Percentiles rank a stretch among this genome's conserved stretches.
These are phyloP conservation scores for Oceanodroma leucorhoa DNA, from an alignment of 2,797 vertebrate species.

Conservation along the genomic window DNA sequence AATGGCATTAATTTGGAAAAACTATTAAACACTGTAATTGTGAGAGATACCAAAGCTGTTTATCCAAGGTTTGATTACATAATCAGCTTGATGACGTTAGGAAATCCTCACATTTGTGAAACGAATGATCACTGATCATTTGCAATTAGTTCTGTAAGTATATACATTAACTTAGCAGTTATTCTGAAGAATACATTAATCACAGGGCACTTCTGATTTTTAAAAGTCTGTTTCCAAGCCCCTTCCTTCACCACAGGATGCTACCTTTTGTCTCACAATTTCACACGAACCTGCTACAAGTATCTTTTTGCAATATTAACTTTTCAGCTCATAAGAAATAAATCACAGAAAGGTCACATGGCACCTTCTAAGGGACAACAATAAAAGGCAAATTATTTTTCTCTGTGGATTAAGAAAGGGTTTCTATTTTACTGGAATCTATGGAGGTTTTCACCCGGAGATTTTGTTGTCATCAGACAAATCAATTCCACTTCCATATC, in stretches of 20 bases:
- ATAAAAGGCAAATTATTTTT: constrained; percentile 2
- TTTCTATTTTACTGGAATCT: background rate
- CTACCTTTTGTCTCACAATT: background rate
- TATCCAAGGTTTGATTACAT: constrained; percentile 50
- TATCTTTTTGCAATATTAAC: background rate
- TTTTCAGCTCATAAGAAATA: background rate
- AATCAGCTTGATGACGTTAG: constrained; percentile 40
- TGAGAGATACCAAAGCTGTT: constrained; percentile 48
- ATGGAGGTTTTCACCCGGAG: background rate
- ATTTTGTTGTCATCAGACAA: constrained; percentile 6
- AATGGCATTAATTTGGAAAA: constrained; percentile 52
- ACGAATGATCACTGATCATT: constrained; percentile 14
- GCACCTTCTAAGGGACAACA: background rate
- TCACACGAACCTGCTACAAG: constrained; percentile 4
- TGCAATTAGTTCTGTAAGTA: constrained; percentile 52
- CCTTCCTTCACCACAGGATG: background rate
- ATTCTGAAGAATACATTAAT: background rate
- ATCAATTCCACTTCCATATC: constrained; percentile 13
- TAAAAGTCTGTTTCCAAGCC: background rate
- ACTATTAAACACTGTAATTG: constrained; percentile 37
- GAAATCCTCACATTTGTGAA: constrained; percentile 41
- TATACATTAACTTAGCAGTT: constrained; percentile 11
- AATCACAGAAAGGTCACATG: background rate
- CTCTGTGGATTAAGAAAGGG: background rate
- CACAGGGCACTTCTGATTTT: background rate